Base-by-base conservation (phyloP, 2,113 vertebrate genomes). In the Zosterops lateralis region DNA sequence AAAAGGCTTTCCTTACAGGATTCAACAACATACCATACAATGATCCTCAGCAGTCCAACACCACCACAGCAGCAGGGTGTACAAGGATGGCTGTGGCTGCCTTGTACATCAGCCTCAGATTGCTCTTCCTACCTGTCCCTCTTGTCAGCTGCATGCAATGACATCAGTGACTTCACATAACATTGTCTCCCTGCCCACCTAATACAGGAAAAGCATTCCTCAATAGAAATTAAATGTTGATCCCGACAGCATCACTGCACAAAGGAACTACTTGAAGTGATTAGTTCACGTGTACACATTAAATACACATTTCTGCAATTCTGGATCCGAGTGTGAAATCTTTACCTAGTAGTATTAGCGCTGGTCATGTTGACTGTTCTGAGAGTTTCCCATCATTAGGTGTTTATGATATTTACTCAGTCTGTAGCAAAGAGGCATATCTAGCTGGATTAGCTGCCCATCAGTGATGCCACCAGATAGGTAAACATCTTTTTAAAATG, bases 221-320 rank as follows among this genome's bases (percentile, higher is more conserved):
- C n/a, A 51, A 57, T 0, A 87, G 53, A 84, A 67, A 51, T 17
- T 48, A 32, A 78, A 42, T 4, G 16, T 36, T 28, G 67, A 87
- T 72, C 50, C 64, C 20, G 75, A 29, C 17, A 36, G 47, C 60
- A 66, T 36, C 38, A 1, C 38, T 26, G 29, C 22, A 60, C 4
- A 3, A 15, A 1, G 5, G 6, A 29, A 28, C 26, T 5, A 73
- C 17, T 26, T 70, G 58, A 87, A 84, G 34, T 0, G 0, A 75
- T 45, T 42, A 80, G 34, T 13, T 91, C 45, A 53, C 0, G 0
- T 18, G 31, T n/a, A 40, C 32, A 25, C 12, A 54, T 61, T 68
- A 79, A 84, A 87, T 17, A 87, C 6, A 57, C n/a, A 32, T 45
- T 89, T 72, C 74, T 82, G 68, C 32, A 70, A 45, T n/a, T 83